These are phyloP conservation scores for Phylloscopus collybita DNA, from an alignment of 2,797 vertebrate species.

Conservation along the genomic window DNA sequence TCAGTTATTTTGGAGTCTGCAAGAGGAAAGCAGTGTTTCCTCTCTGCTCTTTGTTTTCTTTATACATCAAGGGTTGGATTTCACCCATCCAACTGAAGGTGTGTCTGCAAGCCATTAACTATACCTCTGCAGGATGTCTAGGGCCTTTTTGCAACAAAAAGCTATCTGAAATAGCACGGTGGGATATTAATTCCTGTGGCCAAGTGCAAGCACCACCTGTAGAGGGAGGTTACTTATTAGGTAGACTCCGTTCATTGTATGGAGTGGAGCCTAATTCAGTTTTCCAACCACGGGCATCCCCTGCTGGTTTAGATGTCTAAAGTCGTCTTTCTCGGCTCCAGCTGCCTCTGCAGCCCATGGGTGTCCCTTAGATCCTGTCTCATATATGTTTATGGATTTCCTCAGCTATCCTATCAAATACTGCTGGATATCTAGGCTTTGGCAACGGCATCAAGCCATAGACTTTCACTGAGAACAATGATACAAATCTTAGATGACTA, in stretches of 20 bases:
- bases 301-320: background rate
- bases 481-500: background rate
- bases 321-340: background rate
- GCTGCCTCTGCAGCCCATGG: background rate
- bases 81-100: background rate
- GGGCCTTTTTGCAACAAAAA: background rate
- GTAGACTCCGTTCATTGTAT: fast-evolving
- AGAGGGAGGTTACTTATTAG: background rate
- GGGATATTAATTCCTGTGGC: background rate
- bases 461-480: background rate
- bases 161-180: background rate
- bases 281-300: background rate
- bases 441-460: background rate
- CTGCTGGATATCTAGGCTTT: background rate
- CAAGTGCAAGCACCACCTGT: background rate
- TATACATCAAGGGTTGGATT: background rate
- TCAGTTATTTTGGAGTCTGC: background rate
- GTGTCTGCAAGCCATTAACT: background rate
- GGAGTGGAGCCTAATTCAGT: fast-evolving
- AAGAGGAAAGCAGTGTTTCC: background rate
- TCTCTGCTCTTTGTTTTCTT: background rate
- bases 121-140: background rate
- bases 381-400: background rate
- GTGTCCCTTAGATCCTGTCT: background rate
- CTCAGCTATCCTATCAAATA: background rate